Conservation (phyloP, 1,140 invertebrate genomes). For the Pentalonia nigronervosa region DNA sequence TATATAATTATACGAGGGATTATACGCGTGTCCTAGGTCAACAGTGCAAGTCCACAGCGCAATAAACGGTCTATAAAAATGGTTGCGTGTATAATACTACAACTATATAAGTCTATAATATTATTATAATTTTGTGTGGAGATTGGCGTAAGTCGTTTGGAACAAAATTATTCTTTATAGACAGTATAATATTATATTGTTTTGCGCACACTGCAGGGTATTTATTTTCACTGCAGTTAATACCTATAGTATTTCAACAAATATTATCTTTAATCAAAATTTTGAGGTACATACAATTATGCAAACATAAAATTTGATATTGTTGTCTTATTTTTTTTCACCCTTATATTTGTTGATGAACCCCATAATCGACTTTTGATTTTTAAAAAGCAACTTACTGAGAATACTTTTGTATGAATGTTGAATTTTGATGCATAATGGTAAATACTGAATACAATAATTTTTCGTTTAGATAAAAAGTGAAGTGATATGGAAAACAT, state of each 20-base stretch:
- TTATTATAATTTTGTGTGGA: background rate
- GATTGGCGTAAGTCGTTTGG: background rate
- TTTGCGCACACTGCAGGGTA: background rate
- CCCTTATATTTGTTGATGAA: background rate
- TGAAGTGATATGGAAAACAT: too few species aligned
- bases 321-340: background rate
- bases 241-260: background rate
- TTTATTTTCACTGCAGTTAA: background rate
- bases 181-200: background rate
- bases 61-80: constrained; percentile 11
- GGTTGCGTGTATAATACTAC: background rate
- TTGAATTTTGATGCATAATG: too few species aligned
- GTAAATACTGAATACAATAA: too few species aligned
- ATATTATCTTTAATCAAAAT: background rate
- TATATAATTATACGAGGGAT: background rate
- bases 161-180: background rate
- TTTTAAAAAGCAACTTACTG: background rate
- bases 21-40: constrained; percentile 8
- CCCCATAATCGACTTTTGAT: background rate
- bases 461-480: too few species aligned
- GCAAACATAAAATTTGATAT: background rate
- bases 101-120: background rate
- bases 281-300: background rate
- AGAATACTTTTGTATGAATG: too few species aligned
- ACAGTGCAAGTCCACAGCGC: background rate